Base-by-base conservation (phyloP, 2,113 vertebrate species). In the mouse (Mus musculus) region DNA sequence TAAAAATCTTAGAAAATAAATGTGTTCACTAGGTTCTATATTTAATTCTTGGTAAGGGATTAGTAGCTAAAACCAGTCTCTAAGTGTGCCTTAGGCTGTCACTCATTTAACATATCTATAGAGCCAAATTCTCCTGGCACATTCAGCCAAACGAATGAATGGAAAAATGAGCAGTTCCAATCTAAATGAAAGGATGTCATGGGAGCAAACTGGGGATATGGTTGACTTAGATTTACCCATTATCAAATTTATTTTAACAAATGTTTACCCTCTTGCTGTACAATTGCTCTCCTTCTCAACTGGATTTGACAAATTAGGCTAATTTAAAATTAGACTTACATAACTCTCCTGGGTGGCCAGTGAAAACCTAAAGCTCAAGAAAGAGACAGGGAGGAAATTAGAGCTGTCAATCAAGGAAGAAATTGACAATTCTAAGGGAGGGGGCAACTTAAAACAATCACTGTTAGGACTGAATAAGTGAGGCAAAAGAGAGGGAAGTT, bases 381-480 rank as follows among this genome's bases (percentile, higher is more conserved):
- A 56, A 93, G 13, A 90, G 84, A 61, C 63, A 80, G 63, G 82
- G 33, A 96, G n/a, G 85, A 96, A 93, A 97, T 86, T 95, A 96
- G 92, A 97, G 22, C 22, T 88, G 80, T 71, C 90, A 95, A 52
- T 91, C 80, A 93, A 86, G 88, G 94, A n/a, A 65, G 26, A 73
- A 42, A 65, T 17, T 63, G 82, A n/a, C 89, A 82, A 87, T 87
- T 46, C 5, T 33, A 84, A 39, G 3, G 4, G 2, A 10, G 26
- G 26, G 63, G 30, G 59, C 7, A 4, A 33, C 26, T 71, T 33
- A 65, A 76, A 63, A 61, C 20, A 56, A 13, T 76, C 63, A 26
- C 30, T 46, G 19, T 65, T 85, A 87, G 14, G 39, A 89, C 22
- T 81, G 14, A 17, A 10, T 46, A 73, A 33, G 26, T 75, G 36